Evolutionary conservation across 2,797 vertebrate species (phyloP).

Genomic region (Ctenochaetus hawaiiensis): DNA sequence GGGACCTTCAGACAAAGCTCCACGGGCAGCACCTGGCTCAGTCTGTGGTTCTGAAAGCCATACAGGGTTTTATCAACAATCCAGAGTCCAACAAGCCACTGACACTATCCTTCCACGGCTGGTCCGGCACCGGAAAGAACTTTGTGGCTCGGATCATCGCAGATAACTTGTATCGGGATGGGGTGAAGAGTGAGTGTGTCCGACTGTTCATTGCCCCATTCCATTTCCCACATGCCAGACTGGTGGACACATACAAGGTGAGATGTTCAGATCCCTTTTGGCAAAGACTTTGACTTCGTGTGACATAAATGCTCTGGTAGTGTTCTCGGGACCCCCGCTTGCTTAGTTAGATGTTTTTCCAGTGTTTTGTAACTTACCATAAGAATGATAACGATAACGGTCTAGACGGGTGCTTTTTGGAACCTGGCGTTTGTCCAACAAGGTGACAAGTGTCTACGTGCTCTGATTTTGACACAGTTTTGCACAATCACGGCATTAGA

Average conservation of each 20-base stretch:
- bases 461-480: slow-evolving; percentile 23
- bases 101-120: slow-evolving; percentile 95
- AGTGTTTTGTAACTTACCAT: slow-evolving; percentile 37
- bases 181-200: slow-evolving; percentile 92
- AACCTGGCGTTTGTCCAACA: slow-evolving; percentile 39
- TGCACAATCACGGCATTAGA: slow-evolving; percentile 40
- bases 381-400: not conserved
- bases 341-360: slow-evolving; percentile 42
- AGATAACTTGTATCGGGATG: slow-evolving; percentile 91
- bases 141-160: slow-evolving; percentile 92
- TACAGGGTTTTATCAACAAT: slow-evolving; percentile 88
- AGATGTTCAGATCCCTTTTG: slow-evolving; percentile 32
- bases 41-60: slow-evolving; percentile 85
- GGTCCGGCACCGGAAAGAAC: slow-evolving; percentile 98
- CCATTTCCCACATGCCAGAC: slow-evolving; percentile 92
- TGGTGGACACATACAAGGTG: slow-evolving; percentile 94
- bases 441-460: not conserved
- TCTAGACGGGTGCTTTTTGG: slow-evolving; percentile 41
- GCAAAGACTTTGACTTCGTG: not conserved
- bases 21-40: slow-evolving; percentile 95
- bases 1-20: slow-evolving; percentile 87
- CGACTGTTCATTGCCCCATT: slow-evolving; percentile 91
- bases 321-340: not conserved
- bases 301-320: slow-evolving; percentile 23
- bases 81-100: slow-evolving; percentile 88